Conservation (phyloP, 1,140 invertebrate genomes). For the Scaptomyza montana region DNA sequence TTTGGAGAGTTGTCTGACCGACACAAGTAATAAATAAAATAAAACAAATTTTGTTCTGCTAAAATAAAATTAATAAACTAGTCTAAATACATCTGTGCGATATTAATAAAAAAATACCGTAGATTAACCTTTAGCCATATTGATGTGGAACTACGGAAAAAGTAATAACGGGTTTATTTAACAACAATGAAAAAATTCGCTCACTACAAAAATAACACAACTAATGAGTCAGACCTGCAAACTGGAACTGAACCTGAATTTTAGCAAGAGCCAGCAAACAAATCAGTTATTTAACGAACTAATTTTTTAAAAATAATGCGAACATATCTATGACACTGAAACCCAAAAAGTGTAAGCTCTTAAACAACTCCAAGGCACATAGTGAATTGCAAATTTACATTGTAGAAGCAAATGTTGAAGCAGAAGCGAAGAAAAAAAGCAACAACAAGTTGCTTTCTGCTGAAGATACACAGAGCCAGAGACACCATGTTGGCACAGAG, state of each 20-base stretch:
- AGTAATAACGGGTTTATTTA: slow-evolving; percentile 20
- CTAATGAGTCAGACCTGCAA: slow-evolving; percentile 38
- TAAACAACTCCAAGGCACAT: slow-evolving; percentile 23
- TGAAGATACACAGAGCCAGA: slow-evolving; percentile 65
- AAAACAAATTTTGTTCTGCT: too few relatives aligned
- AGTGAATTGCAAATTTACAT: slow-evolving; percentile 8
- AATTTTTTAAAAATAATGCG: slow-evolving; percentile 27
- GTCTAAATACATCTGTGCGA: too few relatives aligned
- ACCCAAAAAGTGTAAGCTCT: slow-evolving; percentile 56
- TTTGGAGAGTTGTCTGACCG: not conserved
- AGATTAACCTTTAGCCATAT: too few relatives aligned
- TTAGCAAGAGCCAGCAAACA: slow-evolving; percentile 23
- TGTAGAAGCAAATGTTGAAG: slow-evolving; percentile 35
- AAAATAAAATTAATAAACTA: too few relatives aligned
- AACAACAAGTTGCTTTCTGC: slow-evolving; percentile 73
- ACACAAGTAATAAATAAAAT: too few relatives aligned
- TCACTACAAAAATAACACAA: slow-evolving; percentile 38
- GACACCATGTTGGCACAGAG: slow-evolving; percentile 46
- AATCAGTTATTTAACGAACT: slow-evolving; percentile 5
- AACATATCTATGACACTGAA: slow-evolving; percentile 56
- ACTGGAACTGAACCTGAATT: slow-evolving; percentile 25
- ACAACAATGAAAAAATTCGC: slow-evolving; percentile 30
- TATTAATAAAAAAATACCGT: not conserved
- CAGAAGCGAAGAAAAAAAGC: slow-evolving; percentile 53
- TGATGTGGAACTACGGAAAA: not conserved